Evolutionary conservation across 1,140 invertebrate genomes (phyloP), one percentile per base, ranked within the genome.

Genomic region (Anastrepha obliqua): DNA sequence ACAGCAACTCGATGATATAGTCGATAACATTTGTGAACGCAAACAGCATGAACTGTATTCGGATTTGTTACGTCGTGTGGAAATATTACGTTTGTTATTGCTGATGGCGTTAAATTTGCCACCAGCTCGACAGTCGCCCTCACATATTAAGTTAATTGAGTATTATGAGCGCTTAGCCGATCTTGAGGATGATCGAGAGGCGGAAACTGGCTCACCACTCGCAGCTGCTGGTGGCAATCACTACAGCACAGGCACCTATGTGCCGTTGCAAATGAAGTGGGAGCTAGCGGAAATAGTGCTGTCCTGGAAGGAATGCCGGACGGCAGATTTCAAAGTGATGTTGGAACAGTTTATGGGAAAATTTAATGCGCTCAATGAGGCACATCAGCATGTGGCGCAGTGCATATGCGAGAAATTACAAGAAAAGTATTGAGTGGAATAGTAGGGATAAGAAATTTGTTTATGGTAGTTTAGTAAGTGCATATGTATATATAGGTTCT

Each of bases 71-170:
- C 88, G 87, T 2, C 89, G 90, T 60, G 90, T 91, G 0, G 92
- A 93, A 87, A 89, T 93, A 8, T 87, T 92, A 13, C 90, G 92
- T 1, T 62, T 93, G 15, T 67, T 93, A 39, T 88, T 93, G 0
- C 86, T 93, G 8, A 81, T 93, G 3, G 89, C 90, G 44, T 88
- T 93, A 0, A 93, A 92, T 87, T 85, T 93, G 51, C 91, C 93
- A 65, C 91, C 93, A 2, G 87, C 90, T 2, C 90, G 92, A 2
- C 92, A 93, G 86, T 93, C 92, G 15, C 92, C 92, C 2, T 91
- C 92, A 3, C 92, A 93, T 89, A 93, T 93, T 8, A 93, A 93
- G 62, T 88, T 93, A 20, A 90, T 93, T 3, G 93, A 93, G 59
- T 89, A 90, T 87, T 93, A 93, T 86, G 91, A 90, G 59, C 85